phyloP scores from a whole-genome alignment of 2,797 vertebrate genomes.

The Lindbergichthys nudifrons region DNA sequence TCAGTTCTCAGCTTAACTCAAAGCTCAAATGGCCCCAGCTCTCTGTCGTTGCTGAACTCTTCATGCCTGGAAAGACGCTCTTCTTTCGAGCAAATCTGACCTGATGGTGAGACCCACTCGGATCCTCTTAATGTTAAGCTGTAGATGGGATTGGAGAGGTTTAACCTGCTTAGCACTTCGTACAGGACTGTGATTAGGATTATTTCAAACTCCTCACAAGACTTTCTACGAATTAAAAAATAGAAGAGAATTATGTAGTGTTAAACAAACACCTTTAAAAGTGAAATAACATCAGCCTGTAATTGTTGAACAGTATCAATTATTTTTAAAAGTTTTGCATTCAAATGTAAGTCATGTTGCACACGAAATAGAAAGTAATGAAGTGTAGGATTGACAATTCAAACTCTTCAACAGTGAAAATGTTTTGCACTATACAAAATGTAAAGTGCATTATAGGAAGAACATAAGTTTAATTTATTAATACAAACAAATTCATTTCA shows the following conservation, averaged over 20 bases:
- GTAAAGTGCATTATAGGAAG: background rate
- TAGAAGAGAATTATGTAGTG: background rate
- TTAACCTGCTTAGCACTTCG: slow-evolving; percentile 66
- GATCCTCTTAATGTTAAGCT: slow-evolving; percentile 74
- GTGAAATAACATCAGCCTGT: slow-evolving; percentile 2
- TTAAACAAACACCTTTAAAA: slow-evolving; percentile 5
- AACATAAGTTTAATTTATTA: background rate
- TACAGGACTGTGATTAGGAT: slow-evolving; percentile 17
- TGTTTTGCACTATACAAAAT: background rate
- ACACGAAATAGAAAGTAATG: background rate
- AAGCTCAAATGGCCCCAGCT: background rate
- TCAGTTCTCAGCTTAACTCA: slow-evolving; percentile 7
- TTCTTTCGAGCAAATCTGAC: slow-evolving; percentile 35
- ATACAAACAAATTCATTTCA: background rate
- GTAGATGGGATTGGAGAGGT: slow-evolving; percentile 69
- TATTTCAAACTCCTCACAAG: slow-evolving; percentile 17
- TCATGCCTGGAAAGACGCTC: slow-evolving; percentile 45
- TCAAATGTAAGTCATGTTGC: background rate
- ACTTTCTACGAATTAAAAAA: background rate
- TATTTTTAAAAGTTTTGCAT: background rate
- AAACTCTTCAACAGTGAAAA: background rate
- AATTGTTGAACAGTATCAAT: background rate
- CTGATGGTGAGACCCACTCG: slow-evolving; percentile 23
- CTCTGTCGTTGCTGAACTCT: slow-evolving; percentile 1
- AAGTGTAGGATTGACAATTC: background rate